Evolutionary conservation across 2,797 vertebrate genomes (phyloP), one percentile per base, ranked within the genome.

Genomic region (Tragopan temminckii): DNA sequence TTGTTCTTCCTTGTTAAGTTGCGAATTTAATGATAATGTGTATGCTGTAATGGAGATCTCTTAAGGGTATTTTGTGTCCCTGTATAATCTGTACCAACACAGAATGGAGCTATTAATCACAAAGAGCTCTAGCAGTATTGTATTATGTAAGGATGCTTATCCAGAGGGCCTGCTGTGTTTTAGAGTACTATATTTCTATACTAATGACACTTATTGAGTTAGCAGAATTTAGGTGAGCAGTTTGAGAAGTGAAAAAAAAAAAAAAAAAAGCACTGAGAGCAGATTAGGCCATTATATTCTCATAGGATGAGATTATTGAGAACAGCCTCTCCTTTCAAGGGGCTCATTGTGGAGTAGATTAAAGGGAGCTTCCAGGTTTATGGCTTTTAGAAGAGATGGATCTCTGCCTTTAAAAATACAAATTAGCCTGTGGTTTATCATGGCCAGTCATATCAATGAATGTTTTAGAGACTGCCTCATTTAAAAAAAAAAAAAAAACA

Each of bases 41-140:
- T 77, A 61, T 75, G 63, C 72, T 89, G 63, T 93, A 94, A 67
- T 62, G 66, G 83, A 80, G 40, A 70, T 76, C 67, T 78, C 77
- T 50, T 52, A 75, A 79, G 50, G 90, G 40, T 96, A 14, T 94
- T 95, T 87, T 90, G 57, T 75, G 75, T 89, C 33, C 91, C 72
- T 77, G 2, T 89, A 11, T 83, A 87, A 94, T 84, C 67, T 93
- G 53, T 58, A 25, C 70, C 48, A 25, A 13, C 53, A 53, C 69
- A 69, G 78, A 86, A 84, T 76, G 59, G 46, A 90, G 86, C 50
- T 66, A n/a, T 93, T 94, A 94, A 89, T 94, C 80, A 84, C 76
- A 80, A 80, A 93, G 50, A 62, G n/a, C 38, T 71, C 58, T 88
- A 68, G n/a, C 35, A 85, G 36, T 48, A 72, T 38, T 85, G 78